Evolutionary conservation across 2,797 vertebrate species (phyloP).

Genomic region (Amazona finschi): DNA sequence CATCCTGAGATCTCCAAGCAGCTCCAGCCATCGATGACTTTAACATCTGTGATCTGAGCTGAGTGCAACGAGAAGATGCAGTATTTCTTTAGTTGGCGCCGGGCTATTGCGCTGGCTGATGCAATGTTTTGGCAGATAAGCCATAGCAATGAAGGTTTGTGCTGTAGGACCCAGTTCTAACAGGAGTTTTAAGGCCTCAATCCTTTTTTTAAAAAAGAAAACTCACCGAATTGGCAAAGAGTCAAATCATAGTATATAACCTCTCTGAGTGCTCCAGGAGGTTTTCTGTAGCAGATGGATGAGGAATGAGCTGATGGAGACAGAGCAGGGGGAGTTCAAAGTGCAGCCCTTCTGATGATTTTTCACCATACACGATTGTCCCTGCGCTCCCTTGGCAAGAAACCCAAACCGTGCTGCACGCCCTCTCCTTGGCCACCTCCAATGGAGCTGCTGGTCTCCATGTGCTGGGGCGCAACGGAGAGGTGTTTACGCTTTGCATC

Average conservation of each 20-base stretch:
- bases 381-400: neutral
- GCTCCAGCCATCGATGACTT: neutral
- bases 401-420: neutral
- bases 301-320: constrained; percentile 39
- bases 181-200: neutral
- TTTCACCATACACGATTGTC: neutral
- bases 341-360: neutral
- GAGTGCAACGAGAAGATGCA: neutral
- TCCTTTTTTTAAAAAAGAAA: neutral
- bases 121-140: constrained; percentile 28
- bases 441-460: fast-evolving
- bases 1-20: neutral
- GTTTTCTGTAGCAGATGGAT: neutral
- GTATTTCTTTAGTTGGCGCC: neutral
- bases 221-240: neutral
- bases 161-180: neutral
- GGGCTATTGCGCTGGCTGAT: constrained; percentile 13
- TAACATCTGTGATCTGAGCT: constrained; percentile 1
- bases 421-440: neutral
- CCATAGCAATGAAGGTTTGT: neutral
- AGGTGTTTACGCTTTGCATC: neutral
- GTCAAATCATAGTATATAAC: constrained; percentile 4
- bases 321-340: neutral
- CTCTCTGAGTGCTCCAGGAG: constrained; percentile 27
- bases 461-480: neutral